A percentile compares a stretch with the other conserved stretches of the same genome.
phyloP scores from a whole-genome alignment of 2,113 vertebrate genomes.

The Ciconia stormi region DNA sequence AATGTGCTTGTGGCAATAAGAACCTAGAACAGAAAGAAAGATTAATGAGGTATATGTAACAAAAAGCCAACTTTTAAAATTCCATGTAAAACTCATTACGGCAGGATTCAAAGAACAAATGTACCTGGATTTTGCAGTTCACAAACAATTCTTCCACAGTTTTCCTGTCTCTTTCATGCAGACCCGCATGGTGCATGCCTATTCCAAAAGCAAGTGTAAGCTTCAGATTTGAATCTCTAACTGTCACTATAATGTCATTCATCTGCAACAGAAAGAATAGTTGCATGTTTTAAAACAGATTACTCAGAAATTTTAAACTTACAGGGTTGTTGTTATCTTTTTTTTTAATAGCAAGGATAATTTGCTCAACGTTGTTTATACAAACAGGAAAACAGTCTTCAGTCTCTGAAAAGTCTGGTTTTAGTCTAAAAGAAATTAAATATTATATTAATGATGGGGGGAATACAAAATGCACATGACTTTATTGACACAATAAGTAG shows the following conservation, averaged over 20 bases:
- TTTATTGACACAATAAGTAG: not conserved
- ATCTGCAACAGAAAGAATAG: conserved; percentile 78
- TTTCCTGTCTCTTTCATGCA: conserved; percentile 94
- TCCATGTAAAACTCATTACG: not conserved
- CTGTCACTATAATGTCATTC: conserved; percentile 87
- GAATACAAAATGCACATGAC: not conserved
- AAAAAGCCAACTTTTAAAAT: conserved; percentile 49
- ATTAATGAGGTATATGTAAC: conserved; percentile 18
- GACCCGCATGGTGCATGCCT: conserved; percentile 94
- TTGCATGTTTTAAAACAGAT: not conserved
- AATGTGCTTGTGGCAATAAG: conserved; percentile 97
- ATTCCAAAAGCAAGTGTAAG: conserved; percentile 96
- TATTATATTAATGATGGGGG: not conserved
- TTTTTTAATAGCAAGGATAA: not conserved
- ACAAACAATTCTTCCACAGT: conserved; percentile 97
- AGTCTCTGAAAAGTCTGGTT: not conserved
- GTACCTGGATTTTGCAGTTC: conserved; percentile 97
- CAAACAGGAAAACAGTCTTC: not conserved
- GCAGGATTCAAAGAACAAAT: not conserved
- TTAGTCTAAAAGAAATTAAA: not conserved
- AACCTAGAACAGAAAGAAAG: conserved; percentile 80
- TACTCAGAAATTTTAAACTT: not conserved
- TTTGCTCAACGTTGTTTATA: not conserved
- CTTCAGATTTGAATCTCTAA: conserved; percentile 95
- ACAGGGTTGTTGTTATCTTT: not conserved